Percentiles rank a stretch among this genome's conserved stretches.
phyloP scores from a whole-genome alignment of 64 coral and sea anemone species.

The Pocillopora damicornis region DNA sequence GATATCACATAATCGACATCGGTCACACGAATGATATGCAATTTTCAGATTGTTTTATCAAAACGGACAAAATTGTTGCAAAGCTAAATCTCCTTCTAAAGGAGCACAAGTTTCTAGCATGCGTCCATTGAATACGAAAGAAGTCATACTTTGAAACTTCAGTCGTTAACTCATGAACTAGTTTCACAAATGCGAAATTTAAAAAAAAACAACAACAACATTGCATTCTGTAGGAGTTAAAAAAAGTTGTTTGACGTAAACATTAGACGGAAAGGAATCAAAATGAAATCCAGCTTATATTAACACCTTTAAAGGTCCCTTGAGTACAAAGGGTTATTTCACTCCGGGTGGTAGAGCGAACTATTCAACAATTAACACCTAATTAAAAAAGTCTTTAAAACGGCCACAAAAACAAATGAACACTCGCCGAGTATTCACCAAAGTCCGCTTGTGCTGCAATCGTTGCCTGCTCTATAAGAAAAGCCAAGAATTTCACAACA shows the following conservation, averaged over 20 bases:
- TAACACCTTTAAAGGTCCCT: background rate
- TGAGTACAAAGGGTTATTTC: background rate
- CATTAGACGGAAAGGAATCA: background rate
- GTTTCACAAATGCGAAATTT: background rate
- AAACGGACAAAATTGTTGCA: background rate
- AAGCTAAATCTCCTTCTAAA: background rate
- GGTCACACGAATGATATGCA: too few species aligned
- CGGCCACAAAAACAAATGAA: background rate
- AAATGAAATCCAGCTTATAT: background rate
- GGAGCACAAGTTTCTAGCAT: too few species aligned
- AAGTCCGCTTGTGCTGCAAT: background rate
- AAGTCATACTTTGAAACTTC: background rate
- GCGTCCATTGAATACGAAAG: background rate
- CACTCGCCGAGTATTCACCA: background rate
- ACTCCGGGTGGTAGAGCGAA: background rate
- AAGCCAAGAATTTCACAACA: background rate
- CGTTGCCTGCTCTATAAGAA: background rate
- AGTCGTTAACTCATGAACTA: background rate
- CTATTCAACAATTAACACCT: conserved; percentile 7
- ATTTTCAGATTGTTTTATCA: too few species aligned
- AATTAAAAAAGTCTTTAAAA: background rate
- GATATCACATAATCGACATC: background rate
- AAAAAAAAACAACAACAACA: background rate
- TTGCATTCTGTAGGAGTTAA: background rate
- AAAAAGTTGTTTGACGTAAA: background rate